Evolutionary conservation across 2,113 vertebrate genomes (phyloP), one percentile per base, ranked within the genome.

Genomic region (Sapajus apella): DNA sequence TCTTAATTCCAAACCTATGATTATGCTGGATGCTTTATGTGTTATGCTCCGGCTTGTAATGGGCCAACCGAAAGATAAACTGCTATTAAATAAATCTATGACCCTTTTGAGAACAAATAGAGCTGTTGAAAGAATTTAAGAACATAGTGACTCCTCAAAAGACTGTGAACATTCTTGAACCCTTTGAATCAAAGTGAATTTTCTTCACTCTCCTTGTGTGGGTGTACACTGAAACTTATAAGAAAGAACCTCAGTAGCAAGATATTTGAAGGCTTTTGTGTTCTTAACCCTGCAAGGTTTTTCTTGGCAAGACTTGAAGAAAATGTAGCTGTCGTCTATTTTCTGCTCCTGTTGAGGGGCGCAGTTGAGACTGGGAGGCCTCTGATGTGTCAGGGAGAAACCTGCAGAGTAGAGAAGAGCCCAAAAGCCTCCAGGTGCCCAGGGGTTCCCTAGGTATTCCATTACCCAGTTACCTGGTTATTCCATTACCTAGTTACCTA

Each of bases 281-380:
- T 94, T 93, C 85, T 96, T 97, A 96, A 98, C 89, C 94, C 86
- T 95, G 77, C 50, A 58, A 70, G 66, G 83, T 93, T 98, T 97
- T 90, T 92, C 90, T 96, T 98, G 96, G 97, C 95, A 94, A 61
- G 47, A 87, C 81, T 95, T 96, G 66, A 97, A 97, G 88, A 68
- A 95, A 84, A 91, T 55, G 35, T 91, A 61, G 66, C 90, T 97
- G 90, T 89, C 89, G 20, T 87, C 95, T 96, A 30, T 83, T 30
- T 82, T 84, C 92, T 90, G 76, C 91, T 91, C 64, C 87, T 52
- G 58, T 80, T 90, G 84, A 92, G 83, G 94, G 89, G 47, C 87
- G 70, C 64, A 4, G 43, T 75, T 70, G 75, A 64, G 80, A 32
- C 27, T 14, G 8, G 58, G 55, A 64, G 30, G 50, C 55, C 25